These are phyloP conservation scores for Diadophis punctatus DNA, from an alignment of 2,113 vertebrate genomes.

Conservation along the genomic window DNA sequence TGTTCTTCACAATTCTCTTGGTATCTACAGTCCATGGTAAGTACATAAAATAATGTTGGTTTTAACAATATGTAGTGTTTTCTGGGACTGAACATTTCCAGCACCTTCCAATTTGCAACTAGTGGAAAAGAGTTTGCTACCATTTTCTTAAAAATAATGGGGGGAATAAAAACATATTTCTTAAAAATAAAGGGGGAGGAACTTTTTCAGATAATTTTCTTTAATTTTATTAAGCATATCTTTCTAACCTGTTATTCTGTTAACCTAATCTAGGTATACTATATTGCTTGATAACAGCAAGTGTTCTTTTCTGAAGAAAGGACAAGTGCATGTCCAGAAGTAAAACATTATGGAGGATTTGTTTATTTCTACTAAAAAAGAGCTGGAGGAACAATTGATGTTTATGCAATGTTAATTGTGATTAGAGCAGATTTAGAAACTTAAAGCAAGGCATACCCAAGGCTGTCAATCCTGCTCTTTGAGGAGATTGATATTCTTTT, in stretches of 20 bases:
- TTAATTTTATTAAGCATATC: neutral
- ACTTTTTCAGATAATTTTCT: neutral
- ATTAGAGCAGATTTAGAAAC: neutral
- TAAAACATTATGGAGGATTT: neutral
- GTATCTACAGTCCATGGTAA: conserved; percentile 80
- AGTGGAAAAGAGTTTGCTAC: neutral
- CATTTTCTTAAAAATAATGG: neutral
- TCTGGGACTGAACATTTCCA: neutral
- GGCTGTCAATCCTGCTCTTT: neutral
- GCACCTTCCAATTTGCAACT: neutral
- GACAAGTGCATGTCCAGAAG: neutral
- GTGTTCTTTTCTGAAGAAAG: neutral
- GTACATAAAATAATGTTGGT: conserved; percentile 39
- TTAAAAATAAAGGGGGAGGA: neutral
- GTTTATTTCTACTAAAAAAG: neutral
- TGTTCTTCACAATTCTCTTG: conserved; percentile 81
- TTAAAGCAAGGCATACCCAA: neutral
- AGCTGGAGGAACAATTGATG: neutral
- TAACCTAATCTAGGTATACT: neutral
- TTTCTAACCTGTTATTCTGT: neutral
- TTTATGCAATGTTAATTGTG: neutral
- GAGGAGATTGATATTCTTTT: neutral
- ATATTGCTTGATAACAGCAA: neutral
- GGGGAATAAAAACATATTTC: neutral
- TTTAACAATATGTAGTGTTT: neutral